Evolutionary conservation across 2,113 vertebrate species (phyloP).

Genomic region (Ellobius talpinus): DNA sequence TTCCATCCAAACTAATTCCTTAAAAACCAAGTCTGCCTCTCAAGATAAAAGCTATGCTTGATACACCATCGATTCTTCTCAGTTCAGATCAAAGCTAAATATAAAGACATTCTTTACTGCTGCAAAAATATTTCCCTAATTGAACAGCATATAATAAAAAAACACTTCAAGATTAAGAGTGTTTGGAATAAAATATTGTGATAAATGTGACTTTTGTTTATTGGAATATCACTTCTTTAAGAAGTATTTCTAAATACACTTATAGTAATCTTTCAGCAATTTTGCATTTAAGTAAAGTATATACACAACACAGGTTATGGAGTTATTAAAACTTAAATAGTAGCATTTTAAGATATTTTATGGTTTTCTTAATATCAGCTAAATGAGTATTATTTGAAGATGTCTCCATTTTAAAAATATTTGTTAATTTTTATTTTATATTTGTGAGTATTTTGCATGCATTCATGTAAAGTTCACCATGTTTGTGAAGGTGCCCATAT

Average conservation of each 20-base stretch:
- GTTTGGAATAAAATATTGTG: neutral
- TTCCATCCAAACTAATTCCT: slow-evolving; percentile 51
- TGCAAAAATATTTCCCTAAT: slow-evolving; percentile 70
- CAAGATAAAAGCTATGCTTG: slow-evolving; percentile 50
- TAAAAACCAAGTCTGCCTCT: slow-evolving; percentile 48
- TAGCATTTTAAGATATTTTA: neutral
- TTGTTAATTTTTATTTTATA: neutral
- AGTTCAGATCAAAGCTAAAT: slow-evolving; percentile 40
- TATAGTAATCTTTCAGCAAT: neutral
- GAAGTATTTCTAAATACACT: neutral
- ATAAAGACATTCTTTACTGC: slow-evolving; percentile 36
- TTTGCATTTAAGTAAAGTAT: neutral
- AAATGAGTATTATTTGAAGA: neutral
- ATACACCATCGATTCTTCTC: slow-evolving; percentile 14
- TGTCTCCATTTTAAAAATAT: neutral
- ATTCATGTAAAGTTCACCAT: neutral
- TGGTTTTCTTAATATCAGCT: slow-evolving; percentile 8
- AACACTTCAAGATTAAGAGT: slow-evolving; percentile 13
- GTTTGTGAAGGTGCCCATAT: neutral
- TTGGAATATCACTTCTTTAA: neutral
- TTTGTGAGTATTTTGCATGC: neutral
- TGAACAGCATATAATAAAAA: slow-evolving; percentile 38
- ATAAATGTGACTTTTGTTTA: slow-evolving; percentile 57
- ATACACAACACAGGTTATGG: neutral
- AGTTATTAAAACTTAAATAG: neutral